Conservation (phyloP, 2,888 invertebrate genomes). For the Leucophenga montana region DNA sequence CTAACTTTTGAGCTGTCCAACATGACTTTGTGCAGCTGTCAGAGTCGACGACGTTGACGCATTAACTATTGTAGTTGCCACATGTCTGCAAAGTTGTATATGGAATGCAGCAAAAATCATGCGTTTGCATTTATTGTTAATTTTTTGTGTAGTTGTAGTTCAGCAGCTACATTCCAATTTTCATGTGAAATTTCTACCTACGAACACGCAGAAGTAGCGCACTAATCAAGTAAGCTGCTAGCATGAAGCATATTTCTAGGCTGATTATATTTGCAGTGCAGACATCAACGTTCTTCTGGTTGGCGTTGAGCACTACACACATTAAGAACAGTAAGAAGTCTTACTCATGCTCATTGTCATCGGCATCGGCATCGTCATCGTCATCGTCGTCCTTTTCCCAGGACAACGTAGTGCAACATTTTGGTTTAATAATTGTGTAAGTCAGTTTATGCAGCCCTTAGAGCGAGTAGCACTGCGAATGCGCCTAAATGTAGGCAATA, state of each 20-base stretch:
- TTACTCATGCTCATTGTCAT: background rate
- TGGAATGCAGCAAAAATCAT: too few relatives aligned
- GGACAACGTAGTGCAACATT: constrained; percentile 1
- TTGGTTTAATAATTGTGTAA: constrained; percentile 1
- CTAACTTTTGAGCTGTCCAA: too few relatives aligned
- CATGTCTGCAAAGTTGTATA: too few relatives aligned
- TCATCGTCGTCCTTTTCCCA: too few relatives aligned
- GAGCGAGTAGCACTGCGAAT: background rate
- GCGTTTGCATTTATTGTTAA: too few relatives aligned
- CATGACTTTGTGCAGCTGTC: too few relatives aligned
- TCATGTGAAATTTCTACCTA: background rate
- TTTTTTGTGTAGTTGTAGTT: too few relatives aligned
- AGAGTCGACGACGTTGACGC: too few relatives aligned
- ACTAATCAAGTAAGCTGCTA: constrained; percentile 62
- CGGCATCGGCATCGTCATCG: too few relatives aligned
- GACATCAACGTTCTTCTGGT: constrained; percentile 6
- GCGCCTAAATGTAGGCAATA: constrained; percentile 19
- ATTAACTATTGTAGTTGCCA: too few relatives aligned
- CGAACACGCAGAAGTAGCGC: constrained; percentile 21
- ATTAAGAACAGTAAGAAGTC: constrained; percentile 20
- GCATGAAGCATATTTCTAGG: constrained; percentile 54
- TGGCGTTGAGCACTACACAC: background rate
- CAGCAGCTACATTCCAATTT: too few relatives aligned
- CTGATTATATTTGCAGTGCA: constrained; percentile 56
- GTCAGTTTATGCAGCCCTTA: background rate